Evolutionary conservation across 2,888 invertebrate species (phyloP), one percentile per base, ranked within the genome.

Genomic region (Leucoma salicis): DNA sequence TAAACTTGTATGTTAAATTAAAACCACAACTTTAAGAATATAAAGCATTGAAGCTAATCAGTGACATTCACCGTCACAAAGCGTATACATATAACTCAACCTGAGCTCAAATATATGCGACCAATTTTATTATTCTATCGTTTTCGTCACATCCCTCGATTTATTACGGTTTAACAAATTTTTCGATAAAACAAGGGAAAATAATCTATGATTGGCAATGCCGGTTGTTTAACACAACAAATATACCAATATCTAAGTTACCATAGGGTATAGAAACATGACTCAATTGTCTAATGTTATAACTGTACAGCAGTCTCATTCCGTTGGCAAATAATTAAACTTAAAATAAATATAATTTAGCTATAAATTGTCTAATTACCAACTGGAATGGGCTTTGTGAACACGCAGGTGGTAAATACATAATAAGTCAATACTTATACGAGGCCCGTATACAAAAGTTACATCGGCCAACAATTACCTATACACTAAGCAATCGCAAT

Each of bases 361-460:
- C 87, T 88, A 88, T 70, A 79, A 86, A 82, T 88, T 89, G 82
- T 74, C 88, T 89, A 89, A 78, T 78, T 76, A 83, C 89, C 89
- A 82, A 82, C 72, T 62, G 86, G 88, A 88, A 88, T 78, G 85
- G 78, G 78, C 83, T 85, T 78, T 52, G 86, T 89, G 89, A 89
- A 89, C 89, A 89, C 89, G 84, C 88, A 79, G 88, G 89, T 89
- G 89, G 89, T 83, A 74, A 82, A 78, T n/a, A n/a, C n/a, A n/a
- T 84, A 80, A 84, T 81, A 83, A 83, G 75, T 86, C 82, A 84
- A 79, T 82, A 74, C 78, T 78, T 77, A 81, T 77, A 74, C 64
- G 64, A 73, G 80, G 82, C 77, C 82, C 63, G 66, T 66, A 64
- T 61, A 61, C 65, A 59, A 48, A 63, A 62, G 63, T 70, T 70